These are phyloP conservation scores for Microtus ochrogaster DNA, from an alignment of 2,113 vertebrate species.

Conservation along the genomic window DNA sequence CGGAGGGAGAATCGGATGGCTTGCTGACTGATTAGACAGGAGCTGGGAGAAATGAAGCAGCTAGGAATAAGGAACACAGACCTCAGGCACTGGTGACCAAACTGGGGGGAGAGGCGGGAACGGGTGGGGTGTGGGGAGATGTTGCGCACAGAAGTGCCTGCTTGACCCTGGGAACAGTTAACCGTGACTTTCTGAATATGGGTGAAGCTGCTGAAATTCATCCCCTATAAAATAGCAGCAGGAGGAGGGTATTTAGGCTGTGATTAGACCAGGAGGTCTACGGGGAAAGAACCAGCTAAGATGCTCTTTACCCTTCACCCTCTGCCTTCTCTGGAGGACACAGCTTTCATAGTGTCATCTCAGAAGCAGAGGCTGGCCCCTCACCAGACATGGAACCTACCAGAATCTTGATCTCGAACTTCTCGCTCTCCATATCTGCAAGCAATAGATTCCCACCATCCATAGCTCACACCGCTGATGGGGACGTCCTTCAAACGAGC, in stretches of 20 bases:
- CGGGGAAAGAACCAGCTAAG: neutral
- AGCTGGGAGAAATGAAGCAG: no score
- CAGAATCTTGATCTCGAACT: neutral
- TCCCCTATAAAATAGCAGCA: neutral
- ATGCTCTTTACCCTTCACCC: neutral
- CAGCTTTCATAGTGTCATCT: neutral
- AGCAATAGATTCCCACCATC: neutral
- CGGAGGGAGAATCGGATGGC: neutral
- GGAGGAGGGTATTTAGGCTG: neutral
- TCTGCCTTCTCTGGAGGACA: neutral
- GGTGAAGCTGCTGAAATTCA: neutral
- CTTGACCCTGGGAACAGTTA: neutral
- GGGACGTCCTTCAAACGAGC: no score
- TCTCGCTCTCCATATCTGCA: neutral
- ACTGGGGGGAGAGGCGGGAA: no score
- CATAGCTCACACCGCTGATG: neutral
- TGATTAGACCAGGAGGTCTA: neutral
- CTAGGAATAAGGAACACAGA: neutral
- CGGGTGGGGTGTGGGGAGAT: accelerated
- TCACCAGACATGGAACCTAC: neutral
- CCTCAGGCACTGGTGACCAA: neutral
- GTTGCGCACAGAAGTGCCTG: no score
- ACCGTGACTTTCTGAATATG: neutral
- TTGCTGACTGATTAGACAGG: neutral
- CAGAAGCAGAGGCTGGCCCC: neutral